These are phyloP conservation scores for Taenaris catops DNA, from an alignment of 2,888 invertebrate species.

Conservation along the genomic window DNA sequence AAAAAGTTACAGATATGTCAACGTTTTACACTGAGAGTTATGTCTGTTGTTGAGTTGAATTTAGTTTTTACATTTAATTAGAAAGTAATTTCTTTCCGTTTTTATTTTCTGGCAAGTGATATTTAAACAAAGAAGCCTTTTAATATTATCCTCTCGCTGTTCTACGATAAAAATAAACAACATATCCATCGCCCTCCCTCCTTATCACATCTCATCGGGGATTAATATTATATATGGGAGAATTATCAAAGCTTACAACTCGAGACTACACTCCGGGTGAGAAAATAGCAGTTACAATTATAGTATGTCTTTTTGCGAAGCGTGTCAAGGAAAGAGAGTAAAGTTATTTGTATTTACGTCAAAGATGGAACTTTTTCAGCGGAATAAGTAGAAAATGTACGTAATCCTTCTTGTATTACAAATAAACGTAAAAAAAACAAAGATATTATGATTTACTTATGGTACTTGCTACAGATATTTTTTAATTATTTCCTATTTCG, in stretches of 20 bases:
- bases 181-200: conserved; percentile 18
- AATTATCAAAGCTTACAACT: conserved; percentile 26
- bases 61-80: no score
- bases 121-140: conserved; percentile 5
- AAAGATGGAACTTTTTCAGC: no score
- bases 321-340: conserved; percentile 5
- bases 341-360: conserved; percentile 6
- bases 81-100: background rate
- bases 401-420: no score
- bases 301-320: conserved; percentile 18
- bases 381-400: no score
- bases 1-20: no score
- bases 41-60: no score
- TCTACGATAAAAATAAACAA: conserved; percentile 11
- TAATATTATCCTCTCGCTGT: conserved; percentile 7
- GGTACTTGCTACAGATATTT: no score
- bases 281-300: conserved; percentile 25
- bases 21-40: no score
- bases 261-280: conserved; percentile 19
- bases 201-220: conserved; percentile 20
- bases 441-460: no score
- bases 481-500: no score
- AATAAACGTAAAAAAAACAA: no score
- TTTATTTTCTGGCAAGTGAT: conserved; percentile 5
- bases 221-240: conserved; percentile 27